Percentiles rank a stretch among this genome's conserved stretches.
These are phyloP conservation scores for Gambelia wislizenii DNA, from an alignment of 2,797 vertebrate species.

Conservation along the genomic window DNA sequence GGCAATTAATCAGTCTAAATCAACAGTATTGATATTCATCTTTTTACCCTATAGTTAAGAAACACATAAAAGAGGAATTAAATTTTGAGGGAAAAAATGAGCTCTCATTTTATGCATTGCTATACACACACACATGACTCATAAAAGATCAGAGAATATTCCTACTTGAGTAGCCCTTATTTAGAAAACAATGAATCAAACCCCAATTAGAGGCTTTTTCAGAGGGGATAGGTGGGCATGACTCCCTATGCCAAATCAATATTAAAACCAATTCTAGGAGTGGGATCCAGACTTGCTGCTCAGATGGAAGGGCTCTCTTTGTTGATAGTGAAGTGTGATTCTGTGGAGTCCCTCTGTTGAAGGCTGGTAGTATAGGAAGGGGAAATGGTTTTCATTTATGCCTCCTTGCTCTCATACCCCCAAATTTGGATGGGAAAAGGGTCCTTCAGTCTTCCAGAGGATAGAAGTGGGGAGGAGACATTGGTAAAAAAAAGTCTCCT, in stretches of 20 bases:
- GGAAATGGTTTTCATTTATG: not conserved
- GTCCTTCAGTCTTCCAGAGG: too few species aligned
- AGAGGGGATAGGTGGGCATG: too few species aligned
- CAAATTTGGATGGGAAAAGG: too few species aligned
- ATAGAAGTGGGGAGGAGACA: not conserved
- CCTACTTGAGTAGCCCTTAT: not conserved
- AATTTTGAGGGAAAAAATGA: not conserved
- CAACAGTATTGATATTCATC: not conserved
- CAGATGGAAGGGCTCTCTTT: not conserved
- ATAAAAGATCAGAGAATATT: not conserved
- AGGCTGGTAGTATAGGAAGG: not conserved
- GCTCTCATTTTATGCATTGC: not conserved
- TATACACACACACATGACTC: not conserved
- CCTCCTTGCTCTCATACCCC: not conserved
- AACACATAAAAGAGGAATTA: not conserved
- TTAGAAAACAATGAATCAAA: not conserved
- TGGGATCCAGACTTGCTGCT: not conserved
- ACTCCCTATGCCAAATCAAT: too few species aligned
- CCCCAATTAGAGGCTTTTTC: not conserved
- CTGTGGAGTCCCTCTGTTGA: not conserved
- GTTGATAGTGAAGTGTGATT: not conserved
- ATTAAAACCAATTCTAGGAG: not conserved
- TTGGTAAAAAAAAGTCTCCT: too few species aligned
- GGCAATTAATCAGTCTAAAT: constrained; percentile 39
- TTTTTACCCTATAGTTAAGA: constrained; percentile 15